phyloP scores from a whole-genome alignment of 2,888 invertebrate species.

The Saturnia japonica region DNA sequence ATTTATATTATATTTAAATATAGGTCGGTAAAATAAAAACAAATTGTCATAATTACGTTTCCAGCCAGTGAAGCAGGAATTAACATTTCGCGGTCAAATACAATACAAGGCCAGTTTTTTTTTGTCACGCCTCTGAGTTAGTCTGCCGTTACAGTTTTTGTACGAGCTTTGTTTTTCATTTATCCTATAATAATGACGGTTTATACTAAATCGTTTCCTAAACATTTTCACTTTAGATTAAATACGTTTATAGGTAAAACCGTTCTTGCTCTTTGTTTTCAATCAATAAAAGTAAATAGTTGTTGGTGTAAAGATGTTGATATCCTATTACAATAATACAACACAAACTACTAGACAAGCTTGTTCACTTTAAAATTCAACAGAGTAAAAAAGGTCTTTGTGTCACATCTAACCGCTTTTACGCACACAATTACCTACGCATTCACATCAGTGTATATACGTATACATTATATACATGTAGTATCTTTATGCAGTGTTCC shows the following conservation, averaged over 20 bases:
- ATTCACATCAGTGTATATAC: not conserved
- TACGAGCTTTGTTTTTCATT: slow-evolving; percentile 28
- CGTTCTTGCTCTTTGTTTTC: not conserved
- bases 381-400: not conserved
- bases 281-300: not conserved
- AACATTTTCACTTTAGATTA: slow-evolving; percentile 22
- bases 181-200: slow-evolving; percentile 26
- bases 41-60: slow-evolving; percentile 39
- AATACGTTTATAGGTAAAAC: not conserved
- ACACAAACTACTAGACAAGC: not conserved
- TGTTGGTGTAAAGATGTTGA: too few species aligned
- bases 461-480: not conserved
- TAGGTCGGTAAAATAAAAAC: slow-evolving; percentile 6
- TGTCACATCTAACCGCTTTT: not conserved
- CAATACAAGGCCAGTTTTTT: slow-evolving; percentile 57
- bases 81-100: slow-evolving; percentile 53
- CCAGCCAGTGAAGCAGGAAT: slow-evolving; percentile 66
- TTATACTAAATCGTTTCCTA: slow-evolving; percentile 35
- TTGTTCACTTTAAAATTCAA: not conserved
- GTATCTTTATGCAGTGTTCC: not conserved
- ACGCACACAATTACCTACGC: not conserved
- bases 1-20: slow-evolving; percentile 6
- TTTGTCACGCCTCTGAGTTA: slow-evolving; percentile 23
- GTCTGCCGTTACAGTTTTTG: slow-evolving; percentile 42
- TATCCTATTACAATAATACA: not conserved